phyloP scores from a whole-genome alignment of 2,113 vertebrate species.

The Stomatorhinus ivindoensis region DNA sequence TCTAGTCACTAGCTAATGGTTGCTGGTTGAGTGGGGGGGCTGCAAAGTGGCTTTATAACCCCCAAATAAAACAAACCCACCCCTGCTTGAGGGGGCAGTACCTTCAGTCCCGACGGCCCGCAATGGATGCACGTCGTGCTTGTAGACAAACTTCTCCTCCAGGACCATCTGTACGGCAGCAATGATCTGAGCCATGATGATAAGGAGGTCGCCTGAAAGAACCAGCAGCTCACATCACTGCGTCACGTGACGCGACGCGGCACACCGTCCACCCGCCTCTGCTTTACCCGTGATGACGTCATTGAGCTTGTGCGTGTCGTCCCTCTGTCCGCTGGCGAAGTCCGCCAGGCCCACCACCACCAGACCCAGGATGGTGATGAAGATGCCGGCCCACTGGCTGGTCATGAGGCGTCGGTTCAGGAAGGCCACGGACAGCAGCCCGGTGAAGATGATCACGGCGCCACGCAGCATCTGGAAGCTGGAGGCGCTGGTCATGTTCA shows the following conservation, averaged over 20 bases:
- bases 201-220: slow-evolving; percentile 76
- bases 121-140: slow-evolving; percentile 81
- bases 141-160: slow-evolving; percentile 89
- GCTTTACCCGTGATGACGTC: slow-evolving; percentile 77
- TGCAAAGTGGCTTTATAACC: background rate
- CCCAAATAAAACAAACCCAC: background rate
- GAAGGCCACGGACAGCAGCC: slow-evolving; percentile 84
- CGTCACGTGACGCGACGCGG: too few relatives aligned
- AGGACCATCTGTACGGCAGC: slow-evolving; percentile 89
- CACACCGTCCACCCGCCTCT: background rate
- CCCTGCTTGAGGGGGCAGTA: slow-evolving; percentile 32
- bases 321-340: slow-evolving; percentile 52
- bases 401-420: slow-evolving; percentile 64
- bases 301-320: slow-evolving; percentile 63
- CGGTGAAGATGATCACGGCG: slow-evolving; percentile 85
- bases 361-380: slow-evolving; percentile 80
- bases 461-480: slow-evolving; percentile 96
- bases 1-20: background rate
- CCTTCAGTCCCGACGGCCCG: slow-evolving; percentile 84
- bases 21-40: background rate
- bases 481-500: slow-evolving; percentile 91
- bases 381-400: slow-evolving; percentile 84
- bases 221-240: too few relatives aligned
- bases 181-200: slow-evolving; percentile 85
- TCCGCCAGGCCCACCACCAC: slow-evolving; percentile 81